Evolutionary conservation across 2,113 vertebrate species (phyloP).

Genomic region (Petaurus breviceps): DNA sequence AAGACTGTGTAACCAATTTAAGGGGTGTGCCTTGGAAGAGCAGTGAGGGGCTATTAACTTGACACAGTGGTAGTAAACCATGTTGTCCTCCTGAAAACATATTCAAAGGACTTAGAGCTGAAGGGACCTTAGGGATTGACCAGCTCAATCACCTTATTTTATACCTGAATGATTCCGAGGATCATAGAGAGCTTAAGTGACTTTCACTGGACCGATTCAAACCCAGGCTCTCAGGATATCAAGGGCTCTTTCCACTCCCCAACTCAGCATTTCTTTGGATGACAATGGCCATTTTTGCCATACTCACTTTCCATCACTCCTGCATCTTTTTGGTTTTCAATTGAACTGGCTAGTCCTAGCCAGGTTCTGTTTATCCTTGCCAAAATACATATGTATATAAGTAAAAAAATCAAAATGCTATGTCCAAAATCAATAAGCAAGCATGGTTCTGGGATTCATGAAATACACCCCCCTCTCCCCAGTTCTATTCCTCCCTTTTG

Average conservation of each 20-base stretch:
- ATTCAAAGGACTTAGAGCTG: not conserved
- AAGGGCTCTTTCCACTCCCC: not conserved
- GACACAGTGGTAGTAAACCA: slow-evolving; percentile 24
- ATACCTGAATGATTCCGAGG: not conserved
- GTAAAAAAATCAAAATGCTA: slow-evolving; percentile 60
- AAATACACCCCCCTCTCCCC: slow-evolving; percentile 9
- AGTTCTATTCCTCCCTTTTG: not conserved
- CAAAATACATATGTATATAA: slow-evolving; percentile 27
- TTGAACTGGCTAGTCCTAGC: slow-evolving; percentile 37
- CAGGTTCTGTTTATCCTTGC: slow-evolving; percentile 40
- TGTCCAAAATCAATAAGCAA: slow-evolving; percentile 34
- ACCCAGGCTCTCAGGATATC: not conserved
- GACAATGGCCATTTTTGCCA: not conserved
- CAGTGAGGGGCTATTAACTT: not conserved
- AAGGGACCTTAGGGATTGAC: not conserved
- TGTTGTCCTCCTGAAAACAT: slow-evolving; percentile 10
- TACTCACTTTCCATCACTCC: not conserved
- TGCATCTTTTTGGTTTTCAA: slow-evolving; percentile 31
- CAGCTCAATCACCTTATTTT: not conserved
- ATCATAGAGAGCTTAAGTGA: not conserved
- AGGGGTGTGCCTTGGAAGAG: slow-evolving; percentile 24
- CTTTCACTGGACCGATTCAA: not conserved
- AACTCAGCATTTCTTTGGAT: slow-evolving; percentile 15
- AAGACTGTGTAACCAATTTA: slow-evolving; percentile 39
- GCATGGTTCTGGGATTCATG: not conserved